phyloP scores from a whole-genome alignment of 2,888 invertebrate species.

The Sminthurinus aureus region DNA sequence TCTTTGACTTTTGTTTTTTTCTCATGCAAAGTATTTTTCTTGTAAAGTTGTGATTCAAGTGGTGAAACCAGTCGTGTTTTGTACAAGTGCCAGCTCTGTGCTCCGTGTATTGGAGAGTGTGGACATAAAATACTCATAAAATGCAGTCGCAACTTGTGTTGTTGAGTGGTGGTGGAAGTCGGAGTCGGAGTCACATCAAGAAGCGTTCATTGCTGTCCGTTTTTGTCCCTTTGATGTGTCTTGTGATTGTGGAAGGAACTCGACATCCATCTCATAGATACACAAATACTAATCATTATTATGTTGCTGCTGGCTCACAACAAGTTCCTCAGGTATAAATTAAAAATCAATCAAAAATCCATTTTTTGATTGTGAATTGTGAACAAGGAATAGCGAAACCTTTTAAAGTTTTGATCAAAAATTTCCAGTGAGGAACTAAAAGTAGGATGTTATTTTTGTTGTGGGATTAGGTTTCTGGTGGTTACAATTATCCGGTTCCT shows the following conservation, averaged over 20 bases:
- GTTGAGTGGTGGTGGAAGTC: not conserved
- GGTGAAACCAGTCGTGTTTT: not conserved
- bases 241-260: not conserved
- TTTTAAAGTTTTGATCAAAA: not conserved
- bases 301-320: constrained; percentile 26
- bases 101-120: not conserved
- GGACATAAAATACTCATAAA: not conserved
- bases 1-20: not conserved
- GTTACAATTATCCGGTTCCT: constrained; percentile 30
- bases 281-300: constrained; percentile 35
- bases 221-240: not conserved
- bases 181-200: not conserved
- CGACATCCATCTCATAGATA: constrained; percentile 25
- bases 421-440: not conserved
- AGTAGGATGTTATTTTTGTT: not conserved
- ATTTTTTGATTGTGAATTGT: not conserved
- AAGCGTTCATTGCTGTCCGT: no score
- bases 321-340: constrained; percentile 24
- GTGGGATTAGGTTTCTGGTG: constrained; percentile 6
- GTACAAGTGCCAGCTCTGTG: not conserved
- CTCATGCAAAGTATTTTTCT: not conserved
- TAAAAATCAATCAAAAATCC: not conserved
- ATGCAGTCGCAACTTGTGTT: not conserved
- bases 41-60: not conserved
- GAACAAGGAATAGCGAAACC: not conserved